A percentile compares a stretch with the other conserved stretches of the same genome.
Evolutionary conservation across 2,797 vertebrate genomes (phyloP).

Genomic region (Microctenopoma lineatum): DNA sequence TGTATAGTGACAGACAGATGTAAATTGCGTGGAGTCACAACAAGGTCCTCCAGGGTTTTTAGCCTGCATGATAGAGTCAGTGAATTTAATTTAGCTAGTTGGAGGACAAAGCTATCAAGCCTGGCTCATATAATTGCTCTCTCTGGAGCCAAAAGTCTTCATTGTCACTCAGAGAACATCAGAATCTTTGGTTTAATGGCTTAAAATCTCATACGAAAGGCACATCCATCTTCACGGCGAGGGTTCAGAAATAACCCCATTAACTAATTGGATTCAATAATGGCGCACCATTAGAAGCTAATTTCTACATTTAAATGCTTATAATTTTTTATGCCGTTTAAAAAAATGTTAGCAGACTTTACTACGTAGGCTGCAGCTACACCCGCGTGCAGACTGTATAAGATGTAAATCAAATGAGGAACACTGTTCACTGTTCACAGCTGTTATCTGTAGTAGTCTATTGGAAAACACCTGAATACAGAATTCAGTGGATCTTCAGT

Average conservation of each 20-base stretch:
- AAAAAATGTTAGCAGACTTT: conserved; percentile 33
- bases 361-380: conserved; percentile 18
- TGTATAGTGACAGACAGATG: conserved; percentile 65
- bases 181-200: conserved; percentile 78
- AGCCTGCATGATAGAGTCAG: conserved; percentile 50
- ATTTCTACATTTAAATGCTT: conserved; percentile 73
- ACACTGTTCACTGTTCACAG: no score
- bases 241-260: conserved; percentile 79
- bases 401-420: background rate
- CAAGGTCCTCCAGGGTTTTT: conserved; percentile 71
- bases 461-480: conserved; percentile 9
- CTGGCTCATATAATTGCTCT: conserved; percentile 78
- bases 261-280: conserved; percentile 82
- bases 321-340: conserved; percentile 55
- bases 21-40: conserved; percentile 77
- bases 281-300: conserved; percentile 66
- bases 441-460: background rate
- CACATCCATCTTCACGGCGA: conserved; percentile 70
- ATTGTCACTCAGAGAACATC: conserved; percentile 76
- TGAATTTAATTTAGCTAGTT: conserved; percentile 75
- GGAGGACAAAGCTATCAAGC: conserved; percentile 78
- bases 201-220: conserved; percentile 71
- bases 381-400: conserved; percentile 38
- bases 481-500: conserved; percentile 10
- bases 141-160: conserved; percentile 74